These are phyloP conservation scores for Steinernema feltiae DNA, from an alignment of 1,140 invertebrate species.

Conservation along the genomic window DNA sequence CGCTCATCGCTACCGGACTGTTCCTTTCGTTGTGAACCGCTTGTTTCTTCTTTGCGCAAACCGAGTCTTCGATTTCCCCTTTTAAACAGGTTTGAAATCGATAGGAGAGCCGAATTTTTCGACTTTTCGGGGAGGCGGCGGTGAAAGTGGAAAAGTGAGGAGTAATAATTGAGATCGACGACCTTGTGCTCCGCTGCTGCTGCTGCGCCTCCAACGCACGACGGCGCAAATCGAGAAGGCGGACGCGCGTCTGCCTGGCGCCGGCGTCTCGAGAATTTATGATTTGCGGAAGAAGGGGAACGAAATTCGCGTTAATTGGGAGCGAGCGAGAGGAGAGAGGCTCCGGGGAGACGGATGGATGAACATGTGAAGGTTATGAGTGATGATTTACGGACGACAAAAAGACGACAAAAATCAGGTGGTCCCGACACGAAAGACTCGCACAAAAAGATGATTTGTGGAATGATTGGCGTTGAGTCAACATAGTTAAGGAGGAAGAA, in stretches of 20 bases:
- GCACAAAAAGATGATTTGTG: too few relatives aligned
- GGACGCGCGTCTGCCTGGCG: neutral
- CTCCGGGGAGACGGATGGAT: neutral
- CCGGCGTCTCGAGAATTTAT: conserved; percentile 5
- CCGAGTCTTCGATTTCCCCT: neutral
- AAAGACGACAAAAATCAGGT: too few relatives aligned
- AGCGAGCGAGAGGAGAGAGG: neutral
- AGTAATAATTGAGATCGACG: conserved; percentile 12
- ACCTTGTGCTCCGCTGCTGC: too few relatives aligned
- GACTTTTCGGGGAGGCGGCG: neutral
- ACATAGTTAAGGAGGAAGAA: too few relatives aligned
- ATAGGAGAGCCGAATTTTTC: neutral
- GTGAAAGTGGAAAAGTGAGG: neutral
- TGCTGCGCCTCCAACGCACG: too few relatives aligned
- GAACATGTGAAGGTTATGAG: neutral
- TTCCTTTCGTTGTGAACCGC: neutral
- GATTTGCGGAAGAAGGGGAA: neutral
- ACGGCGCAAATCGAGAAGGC: neutral
- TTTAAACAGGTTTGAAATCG: conserved; percentile 13
- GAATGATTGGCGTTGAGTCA: too few relatives aligned
- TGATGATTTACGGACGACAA: too few relatives aligned
- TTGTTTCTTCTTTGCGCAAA: neutral
- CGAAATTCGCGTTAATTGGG: neutral
- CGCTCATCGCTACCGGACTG: neutral
- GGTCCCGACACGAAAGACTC: too few relatives aligned